Evolutionary conservation across 2,888 invertebrate genomes (phyloP), one percentile per base, ranked within the genome.

Genomic region (Escarpia spicata): DNA sequence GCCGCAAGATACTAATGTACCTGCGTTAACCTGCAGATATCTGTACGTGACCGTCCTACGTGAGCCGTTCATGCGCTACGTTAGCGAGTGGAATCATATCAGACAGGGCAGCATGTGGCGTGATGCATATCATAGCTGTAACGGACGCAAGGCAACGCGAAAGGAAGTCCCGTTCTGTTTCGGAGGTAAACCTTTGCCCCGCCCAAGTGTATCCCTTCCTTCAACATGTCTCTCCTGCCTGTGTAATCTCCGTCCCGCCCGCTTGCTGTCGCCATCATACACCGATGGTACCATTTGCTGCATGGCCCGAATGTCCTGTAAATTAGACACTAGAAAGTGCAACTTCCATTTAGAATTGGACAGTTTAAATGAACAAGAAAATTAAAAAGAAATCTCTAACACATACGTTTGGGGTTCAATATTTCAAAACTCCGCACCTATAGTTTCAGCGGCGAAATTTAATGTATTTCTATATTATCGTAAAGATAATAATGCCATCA

Each of bases 31-130:
- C 37, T 96, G 95, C 96, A 97, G 99, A 95, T 99, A 99, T 97
- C 99, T 99, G 97, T 99, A 99, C 97, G 98, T 99, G 94, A 99
- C 99, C 8, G 97, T 99, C 94, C 97, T 99, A 92, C 97, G 99
- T 93, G 98, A 99, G 96, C 99, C 99, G 0, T 98, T 99, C 90
- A 97, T 98, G 92, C 97, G 98, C 95, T 99, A 99, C 97, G 97
- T 99, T 95, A 99, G 99, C 93, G 99, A 99, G 97, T 99, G 98
- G 97, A 97, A 98, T 91, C 99, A 99, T 97, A 99, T 99, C 92
- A 98, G 98, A 96, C 97, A 99, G 45, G 99, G 99, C 75, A 99
- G 99, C 93, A 99, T 99, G 90, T 99, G 99, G 99, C 98, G 98
- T 96, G 98, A 98, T 91, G 97, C 97, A 9, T 96, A 97, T 44